Base-by-base conservation (phyloP, 2,113 vertebrate species). In the Nesoenas mayeri region DNA sequence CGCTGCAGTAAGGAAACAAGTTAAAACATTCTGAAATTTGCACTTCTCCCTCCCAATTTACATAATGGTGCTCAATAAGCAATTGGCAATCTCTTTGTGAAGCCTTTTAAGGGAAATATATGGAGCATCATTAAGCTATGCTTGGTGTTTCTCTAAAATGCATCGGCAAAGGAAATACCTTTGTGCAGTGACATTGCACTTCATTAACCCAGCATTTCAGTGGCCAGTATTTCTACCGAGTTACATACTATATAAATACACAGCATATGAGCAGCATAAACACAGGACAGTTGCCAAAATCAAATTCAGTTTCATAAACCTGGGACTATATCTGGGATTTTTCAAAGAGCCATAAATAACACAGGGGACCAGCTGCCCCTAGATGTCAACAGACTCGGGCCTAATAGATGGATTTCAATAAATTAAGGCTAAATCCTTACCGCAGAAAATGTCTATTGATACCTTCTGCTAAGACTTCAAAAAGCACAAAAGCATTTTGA, bases 391-490 rank as follows among this genome's bases (percentile, higher is more conserved):
- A 88, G 74, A 79, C 60, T 67, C 25, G 32, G 75, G 56, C 47
- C 91, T 74, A 93, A 80, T 78, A 88, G 91, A 58, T 53, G 82
- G 72, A 83, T 96, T 91, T 96, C 79, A 90, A 90, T 77, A 94
- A 83, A 91, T 80, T 80, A 42, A 80, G 60, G 48, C 32, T 91
- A 91, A 94, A 94, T 67, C 82, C 88, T 88, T 42, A 42, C 71
- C 2, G 2, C 74, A 91, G 57, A 91, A 75, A 74, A 93, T 42
- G 85, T 77, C 95, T 96, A 96, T 54, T 83, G 91, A 94, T 93
- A 95, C 67, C 67, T 94, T 94, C 91, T 96, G 82, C 85, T 94
- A 83, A 88, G 87, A 85, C 93, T 95, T 94, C 89, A 94, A 94
- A 96, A 89, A 93, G 81, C 64, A 93, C 71, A 36, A 4, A 66